Base-by-base conservation (phyloP, 2,797 vertebrate species). In the Iguana delicatissima region DNA sequence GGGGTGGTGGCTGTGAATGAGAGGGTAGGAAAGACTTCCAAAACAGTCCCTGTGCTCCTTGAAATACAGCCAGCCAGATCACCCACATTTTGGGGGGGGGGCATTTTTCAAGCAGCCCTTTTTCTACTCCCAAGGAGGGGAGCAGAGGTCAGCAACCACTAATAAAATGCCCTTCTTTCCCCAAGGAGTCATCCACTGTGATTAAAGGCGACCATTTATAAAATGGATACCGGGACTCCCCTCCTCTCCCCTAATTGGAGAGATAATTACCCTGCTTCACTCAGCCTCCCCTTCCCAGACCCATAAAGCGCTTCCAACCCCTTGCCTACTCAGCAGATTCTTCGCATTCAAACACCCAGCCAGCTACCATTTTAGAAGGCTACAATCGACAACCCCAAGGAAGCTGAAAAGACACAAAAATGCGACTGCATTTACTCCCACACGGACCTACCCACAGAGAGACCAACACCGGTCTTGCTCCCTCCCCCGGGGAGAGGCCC, bases 261-360 rank as follows among this genome's bases (percentile, higher is more conserved):
- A 22, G 50, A 0, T 80, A 86, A 80, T 84, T 42, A 9, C 10
- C 82, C 46, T 5, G 55, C 9, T 67, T 67, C 62, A 3, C 16
- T 16, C 62, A 7, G 22, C n/a, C 69, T 67, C 64, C 87, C 38
- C 81, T 22, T 76, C 22, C 42, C 52, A 35, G 4, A 1, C 46
- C 4, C 86, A 12, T 64, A 57, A 55, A 38, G 52, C 90, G 4
- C 52, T 88, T 62, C 55, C 62, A 24, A 59, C 32, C 88, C 82
- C 16, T 9, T 85, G 91, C 91, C 92, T 6, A 46, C 8, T 94
- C 95, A 92, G 95, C 90, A 93, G 83, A 89, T 86, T 22, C 79
- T 57, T 69, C 46, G 62, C 79, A 6, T 42, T 3, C 29, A 62
- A 22, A 35, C 50, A 13, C 26, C 22, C 32, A 42, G 13, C 86